Evolutionary conservation across 2,113 vertebrate genomes (phyloP).

Genomic region (Pseudolaguvia tuberculata): DNA sequence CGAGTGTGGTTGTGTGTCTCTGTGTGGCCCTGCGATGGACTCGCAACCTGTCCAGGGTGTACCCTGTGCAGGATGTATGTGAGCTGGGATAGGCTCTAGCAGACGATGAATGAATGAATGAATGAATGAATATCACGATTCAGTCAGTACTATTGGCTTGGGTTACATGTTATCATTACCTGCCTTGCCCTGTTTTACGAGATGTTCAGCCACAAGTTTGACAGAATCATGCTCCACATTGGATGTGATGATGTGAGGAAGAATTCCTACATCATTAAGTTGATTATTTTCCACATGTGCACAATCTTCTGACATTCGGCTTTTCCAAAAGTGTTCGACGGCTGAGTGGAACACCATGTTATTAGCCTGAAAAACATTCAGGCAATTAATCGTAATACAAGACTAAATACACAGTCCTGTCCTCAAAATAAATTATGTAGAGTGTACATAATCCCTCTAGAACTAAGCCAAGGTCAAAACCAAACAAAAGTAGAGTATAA

Average conservation of each 20-base stretch:
- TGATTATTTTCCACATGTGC: neutral
- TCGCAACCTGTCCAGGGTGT: no score
- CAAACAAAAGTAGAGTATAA: neutral
- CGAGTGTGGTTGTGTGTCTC: no score
- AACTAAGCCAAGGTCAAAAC: neutral
- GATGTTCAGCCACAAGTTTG: slow-evolving; percentile 72
- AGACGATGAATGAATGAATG: no score
- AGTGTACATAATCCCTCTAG: neutral
- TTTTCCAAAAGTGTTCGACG: slow-evolving; percentile 69
- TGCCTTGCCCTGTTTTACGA: slow-evolving; percentile 66
- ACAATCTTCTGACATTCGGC: slow-evolving; percentile 21
- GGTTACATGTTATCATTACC: slow-evolving; percentile 60
- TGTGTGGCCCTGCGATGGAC: no score
- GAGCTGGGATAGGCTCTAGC: no score
- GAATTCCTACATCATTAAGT: slow-evolving; percentile 19
- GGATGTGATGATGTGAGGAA: slow-evolving; percentile 79
- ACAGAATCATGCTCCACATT: slow-evolving; percentile 89
- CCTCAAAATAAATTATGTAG: neutral
- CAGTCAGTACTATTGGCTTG: neutral
- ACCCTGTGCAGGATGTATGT: no score
- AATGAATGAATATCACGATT: neutral
- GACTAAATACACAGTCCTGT: neutral
- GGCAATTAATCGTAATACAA: neutral
- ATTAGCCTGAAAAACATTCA: slow-evolving; percentile 74
- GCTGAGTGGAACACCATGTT: slow-evolving; percentile 84